Conservation (phyloP, 2,797 vertebrate species). For the Pipistrellus nathusii region DNA sequence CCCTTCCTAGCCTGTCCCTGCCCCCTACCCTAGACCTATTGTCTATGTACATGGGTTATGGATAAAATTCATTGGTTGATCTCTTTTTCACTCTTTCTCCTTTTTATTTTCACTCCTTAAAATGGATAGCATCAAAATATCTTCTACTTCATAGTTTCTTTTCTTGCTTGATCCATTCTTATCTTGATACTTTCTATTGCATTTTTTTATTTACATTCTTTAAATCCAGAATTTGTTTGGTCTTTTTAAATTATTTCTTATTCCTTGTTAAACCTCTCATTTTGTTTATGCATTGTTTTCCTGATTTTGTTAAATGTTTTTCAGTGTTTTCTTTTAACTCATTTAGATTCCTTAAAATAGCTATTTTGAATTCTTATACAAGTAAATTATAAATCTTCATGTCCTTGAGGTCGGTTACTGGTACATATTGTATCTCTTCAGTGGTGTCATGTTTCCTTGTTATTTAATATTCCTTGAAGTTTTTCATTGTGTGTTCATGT, state of each 20-base stretch:
- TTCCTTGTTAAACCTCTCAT: not conserved
- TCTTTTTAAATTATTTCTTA: not conserved
- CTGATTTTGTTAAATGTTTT: not conserved
- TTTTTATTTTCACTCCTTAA: not conserved
- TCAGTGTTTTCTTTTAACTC: not conserved
- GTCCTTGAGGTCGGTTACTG: not conserved
- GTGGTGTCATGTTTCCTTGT: not conserved
- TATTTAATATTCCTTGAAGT: not conserved
- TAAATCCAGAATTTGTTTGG: not conserved
- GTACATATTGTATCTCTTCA: not conserved
- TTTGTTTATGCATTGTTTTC: not conserved
- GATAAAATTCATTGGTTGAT: too few species aligned
- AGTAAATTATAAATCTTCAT: not conserved
- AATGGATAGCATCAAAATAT: not conserved
- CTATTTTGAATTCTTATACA: not conserved
- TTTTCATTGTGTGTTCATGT: not conserved
- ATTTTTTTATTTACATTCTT: slow-evolving; percentile 4
- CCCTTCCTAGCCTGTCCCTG: too few species aligned
- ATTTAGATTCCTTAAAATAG: not conserved
- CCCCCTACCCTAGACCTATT: too few species aligned
- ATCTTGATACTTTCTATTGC: not conserved
- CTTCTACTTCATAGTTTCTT: not conserved
- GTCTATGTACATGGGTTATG: too few species aligned
- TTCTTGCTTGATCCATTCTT: not conserved
- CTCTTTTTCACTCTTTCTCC: not conserved